Evolutionary conservation across 2,113 vertebrate genomes (phyloP).

Genomic region (Scatophagus argus): DNA sequence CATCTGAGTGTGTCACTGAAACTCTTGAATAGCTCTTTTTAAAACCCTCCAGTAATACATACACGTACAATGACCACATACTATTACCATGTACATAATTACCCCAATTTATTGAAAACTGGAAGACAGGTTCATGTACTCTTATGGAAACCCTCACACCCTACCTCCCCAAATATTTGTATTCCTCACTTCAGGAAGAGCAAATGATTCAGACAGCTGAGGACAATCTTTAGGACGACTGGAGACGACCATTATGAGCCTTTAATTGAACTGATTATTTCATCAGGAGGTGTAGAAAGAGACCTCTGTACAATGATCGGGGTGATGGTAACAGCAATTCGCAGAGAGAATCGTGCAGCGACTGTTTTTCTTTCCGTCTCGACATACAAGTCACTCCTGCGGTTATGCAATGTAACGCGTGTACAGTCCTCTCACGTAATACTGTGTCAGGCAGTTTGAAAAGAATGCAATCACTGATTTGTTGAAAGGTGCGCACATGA

Average conservation of each 20-base stretch:
- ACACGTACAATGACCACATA: conserved; percentile 50
- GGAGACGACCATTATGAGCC: conserved; percentile 21
- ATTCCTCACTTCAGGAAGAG: conserved; percentile 18
- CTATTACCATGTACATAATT: conserved; percentile 45
- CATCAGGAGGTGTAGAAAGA: conserved; percentile 41
- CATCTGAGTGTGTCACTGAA: background rate
- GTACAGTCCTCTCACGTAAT: background rate
- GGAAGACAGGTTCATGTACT: conserved; percentile 53
- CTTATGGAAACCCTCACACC: conserved; percentile 36
- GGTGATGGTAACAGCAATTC: conserved; percentile 46
- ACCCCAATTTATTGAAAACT: conserved; percentile 67
- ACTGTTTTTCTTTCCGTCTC: background rate
- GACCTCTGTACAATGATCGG: conserved; percentile 48
- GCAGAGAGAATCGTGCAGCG: background rate
- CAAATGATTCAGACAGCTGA: conserved; percentile 52
- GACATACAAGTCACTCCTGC: conserved; percentile 1
- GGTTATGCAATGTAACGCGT: background rate
- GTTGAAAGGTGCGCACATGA: conserved; percentile 16
- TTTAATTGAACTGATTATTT: conserved; percentile 48
- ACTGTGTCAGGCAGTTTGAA: background rate
- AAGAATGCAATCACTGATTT: conserved; percentile 2
- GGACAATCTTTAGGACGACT: conserved; percentile 7
- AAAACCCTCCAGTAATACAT: background rate
- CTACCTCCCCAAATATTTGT: conserved; percentile 18
- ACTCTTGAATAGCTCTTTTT: too few relatives aligned